These are phyloP conservation scores for Hemibagrus guttatus DNA, from an alignment of 2,797 vertebrate species.

Conservation along the genomic window DNA sequence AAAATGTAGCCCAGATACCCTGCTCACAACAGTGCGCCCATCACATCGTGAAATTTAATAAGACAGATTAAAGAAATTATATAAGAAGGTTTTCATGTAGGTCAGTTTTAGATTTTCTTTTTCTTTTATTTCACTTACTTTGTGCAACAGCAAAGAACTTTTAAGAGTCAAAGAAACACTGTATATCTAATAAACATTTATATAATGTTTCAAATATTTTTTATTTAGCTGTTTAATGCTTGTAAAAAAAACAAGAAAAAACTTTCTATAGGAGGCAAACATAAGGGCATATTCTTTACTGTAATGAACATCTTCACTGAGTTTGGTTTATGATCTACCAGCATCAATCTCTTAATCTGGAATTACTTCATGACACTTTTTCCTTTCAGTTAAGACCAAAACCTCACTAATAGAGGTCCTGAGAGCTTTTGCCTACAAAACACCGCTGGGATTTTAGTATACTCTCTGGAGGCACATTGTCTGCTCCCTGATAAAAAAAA, in stretches of 20 bases:
- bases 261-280: neutral
- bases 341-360: slow-evolving; percentile 37
- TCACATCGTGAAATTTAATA: slow-evolving; percentile 16
- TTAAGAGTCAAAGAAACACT: neutral
- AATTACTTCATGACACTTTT: slow-evolving; percentile 5
- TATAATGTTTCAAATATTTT: neutral
- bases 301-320: slow-evolving; percentile 30
- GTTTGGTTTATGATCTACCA: slow-evolving; percentile 1
- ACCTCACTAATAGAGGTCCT: slow-evolving; percentile 12
- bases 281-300: neutral
- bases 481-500: neutral
- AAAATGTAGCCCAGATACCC: slow-evolving; percentile 52
- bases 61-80: neutral
- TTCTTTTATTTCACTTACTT: neutral
- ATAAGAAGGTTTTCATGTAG: neutral
- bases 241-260: neutral
- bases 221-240: slow-evolving; percentile 8
- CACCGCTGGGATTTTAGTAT: neutral
- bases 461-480: neutral
- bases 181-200: neutral
- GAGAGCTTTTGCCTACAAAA: neutral
- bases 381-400: neutral
- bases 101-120: neutral
- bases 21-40: slow-evolving; percentile 36
- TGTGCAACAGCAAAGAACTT: neutral